phyloP scores from a whole-genome alignment of 2,797 vertebrate genomes.

The Malurus leucopterus region DNA sequence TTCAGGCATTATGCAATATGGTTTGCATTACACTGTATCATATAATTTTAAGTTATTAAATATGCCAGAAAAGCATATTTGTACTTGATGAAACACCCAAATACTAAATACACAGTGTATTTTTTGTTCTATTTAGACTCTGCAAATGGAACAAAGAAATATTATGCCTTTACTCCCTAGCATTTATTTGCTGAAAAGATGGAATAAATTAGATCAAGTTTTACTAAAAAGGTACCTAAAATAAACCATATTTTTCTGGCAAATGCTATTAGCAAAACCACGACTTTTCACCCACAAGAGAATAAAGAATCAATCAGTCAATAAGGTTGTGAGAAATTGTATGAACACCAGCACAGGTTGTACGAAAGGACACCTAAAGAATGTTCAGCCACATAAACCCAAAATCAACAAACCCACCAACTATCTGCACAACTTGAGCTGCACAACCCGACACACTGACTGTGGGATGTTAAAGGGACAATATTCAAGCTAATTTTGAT shows the following conservation, averaged over 20 bases:
- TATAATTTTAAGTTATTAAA: slow-evolving; percentile 21
- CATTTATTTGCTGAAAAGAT: slow-evolving; percentile 35
- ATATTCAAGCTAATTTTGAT: not conserved
- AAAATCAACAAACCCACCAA: not conserved
- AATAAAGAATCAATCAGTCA: slow-evolving; percentile 52
- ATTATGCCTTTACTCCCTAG: not conserved
- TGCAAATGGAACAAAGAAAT: slow-evolving; percentile 36
- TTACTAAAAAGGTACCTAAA: slow-evolving; percentile 41
- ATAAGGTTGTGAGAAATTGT: slow-evolving; percentile 32
- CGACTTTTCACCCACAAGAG: slow-evolving; percentile 24
- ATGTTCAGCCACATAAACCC: not conserved
- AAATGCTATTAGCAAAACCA: slow-evolving; percentile 49
- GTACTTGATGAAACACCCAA: slow-evolving; percentile 46
- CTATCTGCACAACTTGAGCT: not conserved
- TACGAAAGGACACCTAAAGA: not conserved
- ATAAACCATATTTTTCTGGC: slow-evolving; percentile 22
- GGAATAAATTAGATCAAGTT: slow-evolving; percentile 45
- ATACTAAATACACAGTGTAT: not conserved
- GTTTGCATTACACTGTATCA: not conserved
- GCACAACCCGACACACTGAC: rapidly evolving
- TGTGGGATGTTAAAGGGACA: rapidly evolving
- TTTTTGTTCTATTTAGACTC: not conserved
- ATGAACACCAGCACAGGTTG: not conserved
- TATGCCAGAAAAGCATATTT: slow-evolving; percentile 10
- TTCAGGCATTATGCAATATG: not conserved